phyloP scores from a whole-genome alignment of 2,113 vertebrate genomes.

The Henicopernis longicauda region DNA sequence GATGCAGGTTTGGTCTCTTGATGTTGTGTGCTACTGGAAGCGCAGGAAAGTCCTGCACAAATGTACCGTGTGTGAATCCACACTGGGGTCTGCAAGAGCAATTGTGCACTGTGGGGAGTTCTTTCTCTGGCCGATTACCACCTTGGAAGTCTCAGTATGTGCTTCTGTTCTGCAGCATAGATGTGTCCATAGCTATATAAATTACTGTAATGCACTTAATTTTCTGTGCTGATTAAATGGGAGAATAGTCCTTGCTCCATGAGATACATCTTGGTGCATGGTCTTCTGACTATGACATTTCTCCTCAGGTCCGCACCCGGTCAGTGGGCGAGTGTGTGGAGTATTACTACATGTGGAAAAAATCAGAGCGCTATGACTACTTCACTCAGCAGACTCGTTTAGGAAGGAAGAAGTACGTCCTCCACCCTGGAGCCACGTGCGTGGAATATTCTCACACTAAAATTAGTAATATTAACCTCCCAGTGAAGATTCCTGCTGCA shows the following conservation, averaged over 20 bases:
- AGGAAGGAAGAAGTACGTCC: conserved; percentile 86
- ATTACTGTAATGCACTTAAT: not conserved
- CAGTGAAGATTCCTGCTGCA: not conserved
- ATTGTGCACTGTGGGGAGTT: not conserved
- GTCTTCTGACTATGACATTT: not conserved
- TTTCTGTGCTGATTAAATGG: not conserved
- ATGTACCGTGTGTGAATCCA: not conserved
- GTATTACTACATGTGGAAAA: conserved; percentile 99
- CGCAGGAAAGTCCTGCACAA: conserved; percentile 27
- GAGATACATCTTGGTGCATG: rapidly evolving
- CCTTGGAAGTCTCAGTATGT: not conserved
- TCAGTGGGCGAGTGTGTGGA: conserved; percentile 95
- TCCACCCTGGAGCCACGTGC: conserved; percentile 83
- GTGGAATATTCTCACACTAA: conserved; percentile 66
- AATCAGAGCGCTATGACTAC: conserved; percentile 89
- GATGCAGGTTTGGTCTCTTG: conserved; percentile 47
- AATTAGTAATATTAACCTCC: conserved; percentile 44
- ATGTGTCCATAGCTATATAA: not conserved
- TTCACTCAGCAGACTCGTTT: conserved; percentile 91
- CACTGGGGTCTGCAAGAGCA: not conserved
- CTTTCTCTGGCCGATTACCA: not conserved
- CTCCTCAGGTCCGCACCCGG: conserved; percentile 87
- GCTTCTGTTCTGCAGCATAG: not conserved
- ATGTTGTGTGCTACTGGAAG: conserved; percentile 20
- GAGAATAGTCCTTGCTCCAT: not conserved